Percentiles rank a stretch among this genome's conserved stretches.
Evolutionary conservation across 37 sponge, comb jelly and placozoan species (phyloP).

Genomic region (Bolinopsis microptera): DNA sequence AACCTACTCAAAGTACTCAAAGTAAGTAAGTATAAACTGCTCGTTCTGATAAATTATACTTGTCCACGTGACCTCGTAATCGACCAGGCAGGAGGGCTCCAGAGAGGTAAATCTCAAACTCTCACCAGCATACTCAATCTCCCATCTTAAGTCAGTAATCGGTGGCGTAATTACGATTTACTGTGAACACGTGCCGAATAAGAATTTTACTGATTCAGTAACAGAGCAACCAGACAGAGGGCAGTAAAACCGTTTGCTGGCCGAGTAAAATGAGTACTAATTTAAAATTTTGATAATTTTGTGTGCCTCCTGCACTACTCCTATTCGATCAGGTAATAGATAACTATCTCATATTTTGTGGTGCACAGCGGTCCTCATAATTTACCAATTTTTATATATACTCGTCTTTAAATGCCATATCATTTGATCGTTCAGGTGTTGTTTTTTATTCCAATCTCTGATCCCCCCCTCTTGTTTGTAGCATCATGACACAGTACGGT

Average conservation of each 20-base stretch:
- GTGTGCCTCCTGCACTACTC: background rate
- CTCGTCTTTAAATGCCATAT: background rate
- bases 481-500: slow-evolving; percentile 47
- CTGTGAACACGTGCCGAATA: background rate
- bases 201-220: background rate
- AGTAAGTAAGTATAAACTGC: background rate
- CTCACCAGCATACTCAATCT: background rate
- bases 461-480: background rate
- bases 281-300: background rate
- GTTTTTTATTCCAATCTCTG: background rate
- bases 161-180: background rate
- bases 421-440: background rate
- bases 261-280: background rate
- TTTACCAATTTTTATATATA: background rate
- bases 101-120: background rate
- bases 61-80: background rate
- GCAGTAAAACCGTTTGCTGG: background rate
- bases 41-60: background rate
- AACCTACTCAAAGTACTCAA: too few species aligned
- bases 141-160: background rate
- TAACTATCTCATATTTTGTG: background rate
- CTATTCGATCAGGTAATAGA: background rate
- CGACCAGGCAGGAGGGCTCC: background rate
- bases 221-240: background rate
- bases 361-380: background rate